These are phyloP conservation scores for Leucoraja erinaceus DNA, from an alignment of 2,113 vertebrate species.

Conservation along the genomic window DNA sequence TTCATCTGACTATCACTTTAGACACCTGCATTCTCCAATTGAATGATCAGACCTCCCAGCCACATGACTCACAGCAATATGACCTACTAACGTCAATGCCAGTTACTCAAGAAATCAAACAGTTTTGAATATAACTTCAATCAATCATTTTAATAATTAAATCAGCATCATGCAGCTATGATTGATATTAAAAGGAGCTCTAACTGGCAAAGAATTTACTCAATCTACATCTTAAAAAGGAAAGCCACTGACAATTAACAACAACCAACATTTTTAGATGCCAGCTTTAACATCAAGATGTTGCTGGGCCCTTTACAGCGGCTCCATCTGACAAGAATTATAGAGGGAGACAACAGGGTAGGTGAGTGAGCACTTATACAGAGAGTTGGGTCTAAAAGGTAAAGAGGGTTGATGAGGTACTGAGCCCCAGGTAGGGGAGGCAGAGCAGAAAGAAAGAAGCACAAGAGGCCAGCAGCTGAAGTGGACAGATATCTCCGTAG, in stretches of 20 bases:
- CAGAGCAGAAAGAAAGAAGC: neutral
- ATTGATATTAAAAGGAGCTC: neutral
- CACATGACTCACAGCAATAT: conserved; percentile 11
- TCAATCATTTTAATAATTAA: neutral
- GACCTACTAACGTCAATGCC: conserved; percentile 45
- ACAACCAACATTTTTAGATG: conserved; percentile 42
- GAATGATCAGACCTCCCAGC: neutral
- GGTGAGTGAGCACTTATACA: neutral
- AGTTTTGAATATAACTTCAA: conserved; percentile 41
- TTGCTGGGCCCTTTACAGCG: neutral
- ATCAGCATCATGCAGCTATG: neutral
- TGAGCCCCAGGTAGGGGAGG: neutral
- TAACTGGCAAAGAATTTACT: too few species aligned
- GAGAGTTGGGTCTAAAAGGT: neutral
- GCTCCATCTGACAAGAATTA: neutral
- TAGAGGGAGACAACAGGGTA: neutral
- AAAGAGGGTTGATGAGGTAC: too few species aligned
- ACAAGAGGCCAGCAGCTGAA: neutral
- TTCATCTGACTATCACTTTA: neutral
- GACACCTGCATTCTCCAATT: neutral
- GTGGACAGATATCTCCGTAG: neutral
- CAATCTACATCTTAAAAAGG: neutral
- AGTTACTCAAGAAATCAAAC: conserved; percentile 45
- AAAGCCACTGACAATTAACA: conserved; percentile 32
- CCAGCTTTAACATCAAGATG: conserved; percentile 41